phyloP scores from a whole-genome alignment of 2,113 vertebrate genomes.

The Mus pahari region DNA sequence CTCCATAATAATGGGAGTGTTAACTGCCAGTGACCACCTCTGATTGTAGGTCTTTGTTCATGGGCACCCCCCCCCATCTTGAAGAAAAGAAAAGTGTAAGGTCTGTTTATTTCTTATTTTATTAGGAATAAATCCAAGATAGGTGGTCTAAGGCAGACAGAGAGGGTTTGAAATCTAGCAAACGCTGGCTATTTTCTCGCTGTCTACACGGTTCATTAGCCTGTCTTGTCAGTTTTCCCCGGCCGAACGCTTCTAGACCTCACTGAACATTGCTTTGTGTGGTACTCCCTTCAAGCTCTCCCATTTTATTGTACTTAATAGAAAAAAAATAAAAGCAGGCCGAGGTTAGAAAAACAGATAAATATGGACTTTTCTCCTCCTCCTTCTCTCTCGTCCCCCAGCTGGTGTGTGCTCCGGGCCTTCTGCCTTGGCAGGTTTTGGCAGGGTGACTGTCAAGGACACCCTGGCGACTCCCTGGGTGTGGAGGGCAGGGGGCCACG shows the following conservation, averaged over 20 bases:
- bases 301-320: conserved; percentile 87
- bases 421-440: conserved; percentile 64
- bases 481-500: conserved; percentile 44
- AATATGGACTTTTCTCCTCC: conserved; percentile 76
- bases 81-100: conserved; percentile 79
- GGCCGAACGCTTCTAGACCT: conserved; percentile 93
- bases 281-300: conserved; percentile 84
- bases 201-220: conserved; percentile 95
- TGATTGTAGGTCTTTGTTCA: conserved; percentile 80
- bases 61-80: conserved; percentile 47
- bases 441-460: conserved; percentile 39
- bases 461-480: background rate
- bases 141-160: conserved; percentile 86
- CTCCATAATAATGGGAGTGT: conserved; percentile 84
- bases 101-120: conserved; percentile 82
- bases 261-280: conserved; percentile 96
- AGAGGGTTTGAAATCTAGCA: conserved; percentile 89
- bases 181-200: conserved; percentile 92
- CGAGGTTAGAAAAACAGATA: conserved; percentile 82
- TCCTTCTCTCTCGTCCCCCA: conserved; percentile 73
- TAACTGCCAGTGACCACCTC: conserved; percentile 77
- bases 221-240: conserved; percentile 95
- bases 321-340: conserved; percentile 80
- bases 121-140: conserved; percentile 87
- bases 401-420: conserved; percentile 67